Percentiles rank a stretch among this genome's conserved stretches.
Evolutionary conservation across 2,888 invertebrate genomes (phyloP).

Genomic region (Diaprepes abbreviatus): DNA sequence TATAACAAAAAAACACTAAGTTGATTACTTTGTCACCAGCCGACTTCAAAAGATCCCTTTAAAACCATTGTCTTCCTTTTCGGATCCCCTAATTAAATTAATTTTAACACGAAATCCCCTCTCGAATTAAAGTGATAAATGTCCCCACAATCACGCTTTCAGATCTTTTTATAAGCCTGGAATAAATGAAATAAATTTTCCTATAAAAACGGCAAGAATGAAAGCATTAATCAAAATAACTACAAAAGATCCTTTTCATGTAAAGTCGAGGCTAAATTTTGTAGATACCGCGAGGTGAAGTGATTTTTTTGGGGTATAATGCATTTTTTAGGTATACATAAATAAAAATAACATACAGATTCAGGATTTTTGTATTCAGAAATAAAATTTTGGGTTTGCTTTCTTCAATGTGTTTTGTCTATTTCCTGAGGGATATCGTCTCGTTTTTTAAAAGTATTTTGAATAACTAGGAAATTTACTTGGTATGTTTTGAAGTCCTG

Average conservation of each 20-base stretch:
- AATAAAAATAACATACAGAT: too few relatives aligned
- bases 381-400: too few relatives aligned
- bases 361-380: too few relatives aligned
- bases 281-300: too few relatives aligned
- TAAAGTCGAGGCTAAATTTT: slow-evolving; percentile 2
- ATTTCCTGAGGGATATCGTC: too few relatives aligned
- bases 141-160: slow-evolving; percentile 7
- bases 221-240: slow-evolving; percentile 27
- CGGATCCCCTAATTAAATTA: slow-evolving; percentile 20
- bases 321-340: too few relatives aligned
- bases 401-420: too few relatives aligned
- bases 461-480: too few relatives aligned
- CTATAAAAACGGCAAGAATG: slow-evolving; percentile 24
- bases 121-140: slow-evolving; percentile 23
- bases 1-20: slow-evolving; percentile 7
- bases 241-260: slow-evolving; percentile 16
- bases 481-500: too few relatives aligned
- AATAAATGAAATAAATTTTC: slow-evolving; percentile 28
- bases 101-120: slow-evolving; percentile 17
- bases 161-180: slow-evolving; percentile 17
- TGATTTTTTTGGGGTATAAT: too few relatives aligned
- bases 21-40: slow-evolving; percentile 9
- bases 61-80: slow-evolving; percentile 15
- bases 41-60: slow-evolving; percentile 7
- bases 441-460: too few relatives aligned